Percentiles rank a stretch among this genome's conserved stretches.
Conservation (phyloP, 1,140 invertebrate genomes). For the Pentalonia nigronervosa region DNA sequence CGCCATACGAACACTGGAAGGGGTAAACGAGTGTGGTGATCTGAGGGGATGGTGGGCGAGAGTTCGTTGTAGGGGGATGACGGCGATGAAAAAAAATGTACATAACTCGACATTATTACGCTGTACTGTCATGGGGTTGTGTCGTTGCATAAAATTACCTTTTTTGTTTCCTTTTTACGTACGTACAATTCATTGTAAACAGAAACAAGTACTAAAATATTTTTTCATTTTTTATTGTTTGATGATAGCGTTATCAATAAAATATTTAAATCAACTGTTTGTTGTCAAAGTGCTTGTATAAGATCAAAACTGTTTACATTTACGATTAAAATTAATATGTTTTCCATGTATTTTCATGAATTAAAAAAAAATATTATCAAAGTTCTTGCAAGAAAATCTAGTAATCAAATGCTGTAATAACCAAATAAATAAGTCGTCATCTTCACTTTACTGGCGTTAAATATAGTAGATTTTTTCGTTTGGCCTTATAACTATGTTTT, state of each 20-base stretch:
- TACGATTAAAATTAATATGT: background rate
- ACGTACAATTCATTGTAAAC: background rate
- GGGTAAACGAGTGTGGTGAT: background rate
- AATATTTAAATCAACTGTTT: background rate
- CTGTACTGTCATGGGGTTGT: background rate
- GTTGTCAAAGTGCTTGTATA: background rate
- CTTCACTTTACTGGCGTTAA: background rate
- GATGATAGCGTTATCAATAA: background rate
- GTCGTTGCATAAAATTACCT: conserved; percentile 27
- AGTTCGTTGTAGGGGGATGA: background rate
- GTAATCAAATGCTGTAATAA: background rate
- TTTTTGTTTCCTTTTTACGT: background rate
- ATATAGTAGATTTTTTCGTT: background rate
- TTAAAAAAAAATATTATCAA: background rate
- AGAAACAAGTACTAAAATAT: background rate
- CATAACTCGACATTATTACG: conserved; percentile 17
- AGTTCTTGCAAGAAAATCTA: background rate
- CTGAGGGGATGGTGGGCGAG: background rate
- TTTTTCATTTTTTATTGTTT: background rate
- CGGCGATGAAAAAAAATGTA: conserved; percentile 12
- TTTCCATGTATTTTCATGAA: background rate
- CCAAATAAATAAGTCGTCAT: background rate
- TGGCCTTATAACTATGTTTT: background rate
- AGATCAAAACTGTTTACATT: background rate
- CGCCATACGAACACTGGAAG: background rate